Conservation (phyloP, 1,140 invertebrate species). For the Hycleus phaleratus region DNA sequence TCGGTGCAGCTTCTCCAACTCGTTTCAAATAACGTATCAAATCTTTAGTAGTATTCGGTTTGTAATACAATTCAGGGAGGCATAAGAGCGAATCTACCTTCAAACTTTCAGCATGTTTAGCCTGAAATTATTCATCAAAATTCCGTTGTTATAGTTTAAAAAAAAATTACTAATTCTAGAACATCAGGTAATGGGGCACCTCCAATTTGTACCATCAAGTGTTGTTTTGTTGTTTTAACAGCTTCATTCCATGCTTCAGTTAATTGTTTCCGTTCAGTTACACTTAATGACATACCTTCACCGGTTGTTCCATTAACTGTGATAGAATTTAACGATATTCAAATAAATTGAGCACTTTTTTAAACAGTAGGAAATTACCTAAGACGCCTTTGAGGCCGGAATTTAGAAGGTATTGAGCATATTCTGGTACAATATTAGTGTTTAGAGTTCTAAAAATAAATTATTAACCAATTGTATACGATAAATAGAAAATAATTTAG, state of each 20-base stretch:
- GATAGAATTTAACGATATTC: constrained; percentile 13
- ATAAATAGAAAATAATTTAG: not conserved
- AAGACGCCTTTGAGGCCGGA: constrained; percentile 55
- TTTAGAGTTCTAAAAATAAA: constrained; percentile 43
- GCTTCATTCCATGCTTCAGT: constrained; percentile 59
- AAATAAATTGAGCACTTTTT: not conserved
- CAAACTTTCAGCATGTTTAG: constrained; percentile 60
- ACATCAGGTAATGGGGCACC: constrained; percentile 64
- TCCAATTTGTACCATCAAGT: constrained; percentile 72
- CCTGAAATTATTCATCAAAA: constrained; percentile 44
- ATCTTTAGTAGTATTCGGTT: constrained; percentile 54
- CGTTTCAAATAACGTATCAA: constrained; percentile 61
- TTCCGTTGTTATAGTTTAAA: not conserved
- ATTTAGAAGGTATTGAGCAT: constrained; percentile 52
- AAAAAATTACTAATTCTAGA: constrained; percentile 53
- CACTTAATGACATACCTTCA: constrained; percentile 63
- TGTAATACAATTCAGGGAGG: constrained; percentile 71
- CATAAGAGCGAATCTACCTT: constrained; percentile 66
- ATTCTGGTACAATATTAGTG: constrained; percentile 49
- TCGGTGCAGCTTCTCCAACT: constrained; percentile 62
- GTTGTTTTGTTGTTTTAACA: constrained; percentile 48
- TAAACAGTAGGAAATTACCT: constrained; percentile 42
- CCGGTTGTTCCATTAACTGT: constrained; percentile 72
- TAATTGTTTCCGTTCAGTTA: constrained; percentile 60
- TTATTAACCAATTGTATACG: not conserved